Percentiles rank a stretch among this genome's conserved stretches.
phyloP scores from a whole-genome alignment of 2,888 invertebrate genomes.

The Drepanosiphum platanoidis region DNA sequence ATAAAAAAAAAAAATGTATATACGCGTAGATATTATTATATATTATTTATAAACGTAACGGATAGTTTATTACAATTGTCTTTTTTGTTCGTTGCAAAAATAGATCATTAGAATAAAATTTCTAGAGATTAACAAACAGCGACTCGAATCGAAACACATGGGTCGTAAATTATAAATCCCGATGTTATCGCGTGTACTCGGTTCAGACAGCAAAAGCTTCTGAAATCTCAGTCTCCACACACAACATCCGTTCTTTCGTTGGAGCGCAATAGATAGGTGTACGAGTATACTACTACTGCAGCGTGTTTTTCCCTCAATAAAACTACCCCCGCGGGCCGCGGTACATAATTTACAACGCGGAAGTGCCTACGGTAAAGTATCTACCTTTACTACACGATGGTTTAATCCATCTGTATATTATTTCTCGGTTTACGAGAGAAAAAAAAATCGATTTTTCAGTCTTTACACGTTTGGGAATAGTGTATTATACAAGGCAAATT shows the following conservation, averaged over 20 bases:
- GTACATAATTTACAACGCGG: slow-evolving; percentile 18
- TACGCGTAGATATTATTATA: no score
- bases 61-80: no score
- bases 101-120: no score
- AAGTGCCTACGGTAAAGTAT: slow-evolving; percentile 13
- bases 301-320: slow-evolving; percentile 10
- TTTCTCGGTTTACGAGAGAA: slow-evolving; percentile 5
- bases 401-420: slow-evolving; percentile 32
- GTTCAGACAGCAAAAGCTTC: slow-evolving; percentile 4
- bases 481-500: neutral
- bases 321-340: slow-evolving; percentile 7
- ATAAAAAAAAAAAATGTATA: no score
- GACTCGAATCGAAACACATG: neutral
- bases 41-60: no score
- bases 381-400: slow-evolving; percentile 1
- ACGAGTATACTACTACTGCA: neutral
- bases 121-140: neutral
- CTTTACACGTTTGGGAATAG: neutral
- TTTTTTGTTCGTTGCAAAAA: no score
- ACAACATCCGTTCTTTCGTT: neutral
- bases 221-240: slow-evolving; percentile 27
- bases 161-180: neutral
- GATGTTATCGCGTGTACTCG: slow-evolving; percentile 3
- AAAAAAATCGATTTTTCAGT: slow-evolving; percentile 37
- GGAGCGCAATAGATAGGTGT: slow-evolving; percentile 2